A percentile compares a stretch with the other conserved stretches of the same genome.
Conservation (phyloP, 2,797 vertebrate genomes). For the Apodemus agrarius region DNA sequence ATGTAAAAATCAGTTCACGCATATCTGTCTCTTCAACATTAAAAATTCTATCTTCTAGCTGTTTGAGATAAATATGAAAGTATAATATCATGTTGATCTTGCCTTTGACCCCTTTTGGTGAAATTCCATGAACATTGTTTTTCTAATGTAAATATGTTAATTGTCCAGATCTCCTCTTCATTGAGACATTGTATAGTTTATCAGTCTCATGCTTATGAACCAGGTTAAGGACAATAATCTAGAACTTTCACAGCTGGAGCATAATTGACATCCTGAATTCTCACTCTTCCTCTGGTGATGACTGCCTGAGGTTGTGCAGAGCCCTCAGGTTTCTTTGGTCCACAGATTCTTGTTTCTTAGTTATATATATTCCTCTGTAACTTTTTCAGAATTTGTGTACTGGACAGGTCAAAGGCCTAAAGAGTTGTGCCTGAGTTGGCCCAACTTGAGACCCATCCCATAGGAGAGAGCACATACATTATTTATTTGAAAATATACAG, state of each 20-base stretch:
- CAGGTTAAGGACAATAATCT: constrained; percentile 70
- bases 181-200: neutral
- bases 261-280: too few species aligned
- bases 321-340: neutral
- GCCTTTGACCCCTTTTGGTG: neutral
- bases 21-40: neutral
- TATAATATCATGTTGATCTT: neutral
- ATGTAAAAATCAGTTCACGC: neutral
- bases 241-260: neutral
- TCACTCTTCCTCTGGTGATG: neutral
- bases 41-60: neutral
- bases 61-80: neutral
- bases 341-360: neutral
- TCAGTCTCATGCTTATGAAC: neutral
- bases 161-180: too few species aligned
- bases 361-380: neutral
- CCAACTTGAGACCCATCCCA: too few species aligned
- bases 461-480: neutral
- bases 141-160: neutral
- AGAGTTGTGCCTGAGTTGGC: neutral
- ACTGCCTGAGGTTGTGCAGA: neutral
- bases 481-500: neutral
- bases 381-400: neutral
- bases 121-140: neutral
- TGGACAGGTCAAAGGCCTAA: neutral